phyloP scores from a whole-genome alignment of 2,888 invertebrate genomes.

The Helleia helle region DNA sequence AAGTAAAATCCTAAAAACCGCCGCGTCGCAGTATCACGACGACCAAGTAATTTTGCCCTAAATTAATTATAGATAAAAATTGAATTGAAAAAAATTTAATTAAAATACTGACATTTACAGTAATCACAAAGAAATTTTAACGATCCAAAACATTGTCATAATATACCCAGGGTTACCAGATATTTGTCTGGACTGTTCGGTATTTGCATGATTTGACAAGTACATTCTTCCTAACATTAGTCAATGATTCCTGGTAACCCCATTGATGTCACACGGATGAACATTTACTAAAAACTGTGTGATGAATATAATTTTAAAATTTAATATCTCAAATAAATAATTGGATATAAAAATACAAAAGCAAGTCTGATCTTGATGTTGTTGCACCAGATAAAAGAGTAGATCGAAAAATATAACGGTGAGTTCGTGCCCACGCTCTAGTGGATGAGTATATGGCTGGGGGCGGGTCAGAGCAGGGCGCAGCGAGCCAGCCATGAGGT shows the following conservation, averaged over 20 bases:
- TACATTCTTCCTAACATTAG: too few relatives aligned
- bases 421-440: conserved; percentile 29
- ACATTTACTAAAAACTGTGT: conserved; percentile 9
- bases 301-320: conserved; percentile 16
- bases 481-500: conserved; percentile 91
- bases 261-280: conserved; percentile 1
- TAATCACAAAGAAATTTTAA: conserved; percentile 13
- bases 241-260: too few relatives aligned
- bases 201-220: too few relatives aligned
- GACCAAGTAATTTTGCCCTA: conserved; percentile 53
- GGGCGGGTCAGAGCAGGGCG: conserved; percentile 86
- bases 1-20: conserved; percentile 64
- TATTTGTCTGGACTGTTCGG: too few relatives aligned
- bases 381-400: conserved; percentile 51
- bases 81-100: conserved; percentile 40
- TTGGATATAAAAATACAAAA: conserved; percentile 72
- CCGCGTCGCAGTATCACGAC: conserved; percentile 12
- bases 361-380: conserved; percentile 53
- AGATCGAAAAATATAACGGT: conserved; percentile 64
- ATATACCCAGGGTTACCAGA: too few relatives aligned
- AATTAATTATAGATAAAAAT: conserved; percentile 47
- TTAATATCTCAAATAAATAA: conserved; percentile 30
- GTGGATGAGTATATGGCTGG: conserved; percentile 22
- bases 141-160: conserved; percentile 13
- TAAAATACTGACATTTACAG: conserved; percentile 49